Evolutionary conservation across 2,113 vertebrate genomes (phyloP).

Genomic region (Coptodon bakossiorum): DNA sequence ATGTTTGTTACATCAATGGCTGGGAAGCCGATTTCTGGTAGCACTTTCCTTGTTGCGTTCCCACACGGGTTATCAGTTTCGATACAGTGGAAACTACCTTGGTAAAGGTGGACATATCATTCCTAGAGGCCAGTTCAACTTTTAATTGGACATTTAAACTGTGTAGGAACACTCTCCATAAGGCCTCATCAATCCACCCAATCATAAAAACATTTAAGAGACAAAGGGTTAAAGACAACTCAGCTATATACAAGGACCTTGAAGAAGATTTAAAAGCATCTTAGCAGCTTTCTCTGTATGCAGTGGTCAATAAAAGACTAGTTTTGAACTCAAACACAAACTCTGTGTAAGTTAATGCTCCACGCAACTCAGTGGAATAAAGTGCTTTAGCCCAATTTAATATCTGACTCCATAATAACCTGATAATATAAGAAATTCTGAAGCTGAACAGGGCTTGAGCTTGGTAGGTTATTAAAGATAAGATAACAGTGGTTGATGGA

Average conservation of each 20-base stretch:
- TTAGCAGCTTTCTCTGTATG: not conserved
- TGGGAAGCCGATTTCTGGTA: not conserved
- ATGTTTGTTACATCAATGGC: not conserved
- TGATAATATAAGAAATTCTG: not conserved
- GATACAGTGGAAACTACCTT: not conserved
- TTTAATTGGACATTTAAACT: not conserved
- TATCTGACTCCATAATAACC: not conserved
- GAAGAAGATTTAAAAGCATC: not conserved
- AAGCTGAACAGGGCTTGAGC: not conserved
- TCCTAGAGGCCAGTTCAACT: rapidly evolving
- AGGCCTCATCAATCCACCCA: not conserved
- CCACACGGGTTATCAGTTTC: not conserved
- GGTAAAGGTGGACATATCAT: not conserved
- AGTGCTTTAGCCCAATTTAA: not conserved
- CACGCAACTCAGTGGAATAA: not conserved
- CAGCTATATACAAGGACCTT: not conserved
- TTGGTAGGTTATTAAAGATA: rapidly evolving
- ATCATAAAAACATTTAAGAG: not conserved
- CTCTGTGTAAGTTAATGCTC: not conserved
- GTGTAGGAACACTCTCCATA: not conserved
- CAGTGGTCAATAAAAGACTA: not conserved
- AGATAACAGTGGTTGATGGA: not conserved
- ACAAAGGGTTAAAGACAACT: not conserved
- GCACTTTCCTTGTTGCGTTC: not conserved
- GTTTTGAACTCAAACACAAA: not conserved